Evolutionary conservation across 2,113 vertebrate species (phyloP).

Genomic region (Mystacornis crossleyi): DNA sequence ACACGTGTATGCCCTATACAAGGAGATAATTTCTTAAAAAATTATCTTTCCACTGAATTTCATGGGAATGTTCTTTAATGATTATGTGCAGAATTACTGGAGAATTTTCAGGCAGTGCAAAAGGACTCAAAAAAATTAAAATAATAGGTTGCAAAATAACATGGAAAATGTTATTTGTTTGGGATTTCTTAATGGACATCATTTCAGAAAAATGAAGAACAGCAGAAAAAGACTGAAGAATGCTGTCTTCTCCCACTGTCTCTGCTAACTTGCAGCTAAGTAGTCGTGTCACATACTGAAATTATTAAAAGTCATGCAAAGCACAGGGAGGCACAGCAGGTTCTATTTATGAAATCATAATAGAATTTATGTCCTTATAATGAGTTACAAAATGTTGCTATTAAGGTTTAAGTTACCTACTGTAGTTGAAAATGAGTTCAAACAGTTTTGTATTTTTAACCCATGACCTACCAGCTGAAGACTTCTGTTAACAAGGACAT

Average conservation of each 20-base stretch:
- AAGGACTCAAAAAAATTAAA: not conserved
- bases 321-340: not conserved
- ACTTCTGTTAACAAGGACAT: constrained; percentile 64
- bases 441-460: not conserved
- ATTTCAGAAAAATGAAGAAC: not conserved
- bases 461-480: constrained; percentile 74
- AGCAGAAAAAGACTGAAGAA: not conserved
- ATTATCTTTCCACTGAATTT: not conserved
- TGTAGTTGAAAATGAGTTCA: not conserved
- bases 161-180: not conserved
- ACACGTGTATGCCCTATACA: not conserved
- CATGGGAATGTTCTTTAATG: not conserved
- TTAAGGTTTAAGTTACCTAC: not conserved
- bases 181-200: not conserved
- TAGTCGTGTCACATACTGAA: not conserved
- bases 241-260: not conserved
- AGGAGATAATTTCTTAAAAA: not conserved
- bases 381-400: not conserved
- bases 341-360: not conserved
- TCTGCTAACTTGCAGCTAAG: not conserved
- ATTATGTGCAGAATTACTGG: not conserved
- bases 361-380: not conserved
- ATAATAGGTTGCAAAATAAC: not conserved
- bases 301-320: not conserved
- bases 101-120: not conserved